A percentile compares a stretch with the other conserved stretches of the same genome.
Conservation (phyloP, 2,797 vertebrate genomes). For the Benthosema pterotum region DNA sequence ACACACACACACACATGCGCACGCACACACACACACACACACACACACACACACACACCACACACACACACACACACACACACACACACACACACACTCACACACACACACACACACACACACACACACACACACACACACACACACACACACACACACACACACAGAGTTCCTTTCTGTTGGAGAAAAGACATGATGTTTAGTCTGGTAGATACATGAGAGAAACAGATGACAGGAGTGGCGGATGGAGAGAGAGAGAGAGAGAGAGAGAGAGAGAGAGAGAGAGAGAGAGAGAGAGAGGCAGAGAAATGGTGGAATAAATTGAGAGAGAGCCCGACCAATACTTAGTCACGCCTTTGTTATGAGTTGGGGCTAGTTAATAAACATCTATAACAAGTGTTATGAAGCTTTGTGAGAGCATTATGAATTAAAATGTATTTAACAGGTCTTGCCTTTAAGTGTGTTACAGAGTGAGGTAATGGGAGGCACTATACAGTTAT, state of each 20-base stretch:
- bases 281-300: too few relatives aligned
- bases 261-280: conserved; percentile 18
- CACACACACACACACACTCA: background rate
- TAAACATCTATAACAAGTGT: too few relatives aligned
- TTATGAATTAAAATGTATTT: too few relatives aligned
- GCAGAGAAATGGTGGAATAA: too few relatives aligned
- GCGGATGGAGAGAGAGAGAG: background rate
- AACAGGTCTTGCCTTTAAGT: too few relatives aligned
- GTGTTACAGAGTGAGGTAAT: too few relatives aligned
- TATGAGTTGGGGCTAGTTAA: too few relatives aligned
- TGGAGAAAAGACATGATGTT: conserved; percentile 65
- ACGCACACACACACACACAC: conserved; percentile 17
- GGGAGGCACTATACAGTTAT: too few relatives aligned
- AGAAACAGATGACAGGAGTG: conserved; percentile 21
- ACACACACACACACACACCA: conserved; percentile 27
- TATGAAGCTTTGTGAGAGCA: too few relatives aligned
- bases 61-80: conserved; percentile 22
- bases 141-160: conserved; percentile 28
- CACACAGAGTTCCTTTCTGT: conserved; percentile 41
- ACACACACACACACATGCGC: conserved; percentile 30
- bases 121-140: conserved; percentile 19
- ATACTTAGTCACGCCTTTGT: too few relatives aligned
- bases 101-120: conserved; percentile 20
- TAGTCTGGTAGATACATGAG: conserved; percentile 61
- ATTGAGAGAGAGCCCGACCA: too few relatives aligned